Evolutionary conservation across 2,797 vertebrate species (phyloP).

Genomic region (Coregonus ussuriensis): DNA sequence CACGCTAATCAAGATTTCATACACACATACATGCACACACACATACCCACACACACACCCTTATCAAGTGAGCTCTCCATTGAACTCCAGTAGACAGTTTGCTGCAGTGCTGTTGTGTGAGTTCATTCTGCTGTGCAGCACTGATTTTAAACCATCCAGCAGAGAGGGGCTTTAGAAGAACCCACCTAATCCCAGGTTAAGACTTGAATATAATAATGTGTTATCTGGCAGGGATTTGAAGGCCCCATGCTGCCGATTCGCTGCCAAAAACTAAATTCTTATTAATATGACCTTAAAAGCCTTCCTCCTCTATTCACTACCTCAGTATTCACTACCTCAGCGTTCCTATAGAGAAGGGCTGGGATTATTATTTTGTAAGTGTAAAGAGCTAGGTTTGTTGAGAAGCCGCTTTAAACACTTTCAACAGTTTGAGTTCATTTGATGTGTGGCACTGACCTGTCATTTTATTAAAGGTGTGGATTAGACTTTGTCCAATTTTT

Average conservation of each 20-base stretch:
- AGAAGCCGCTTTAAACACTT: slow-evolving; percentile 50
- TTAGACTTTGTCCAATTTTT: slow-evolving; percentile 37
- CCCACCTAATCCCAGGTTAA: slow-evolving; percentile 42
- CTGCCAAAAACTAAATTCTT: slow-evolving; percentile 35
- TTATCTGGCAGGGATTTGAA: slow-evolving; percentile 41
- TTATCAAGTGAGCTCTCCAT: not conserved
- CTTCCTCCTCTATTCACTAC: slow-evolving; percentile 26
- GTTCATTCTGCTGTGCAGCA: not conserved
- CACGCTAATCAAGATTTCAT: not conserved
- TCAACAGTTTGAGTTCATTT: slow-evolving; percentile 38
- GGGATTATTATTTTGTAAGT: not conserved
- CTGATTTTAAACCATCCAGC: not conserved
- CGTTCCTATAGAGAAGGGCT: slow-evolving; percentile 5
- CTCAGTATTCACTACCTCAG: slow-evolving; percentile 32
- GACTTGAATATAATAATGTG: slow-evolving; percentile 37
- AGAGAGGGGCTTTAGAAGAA: slow-evolving; percentile 31
- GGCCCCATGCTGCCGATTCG: slow-evolving; percentile 21
- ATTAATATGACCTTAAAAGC: slow-evolving; percentile 35
- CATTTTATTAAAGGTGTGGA: slow-evolving; percentile 29
- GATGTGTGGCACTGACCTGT: slow-evolving; percentile 32
- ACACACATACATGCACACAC: not conserved
- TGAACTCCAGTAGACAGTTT: not conserved
- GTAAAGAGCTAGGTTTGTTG: slow-evolving; percentile 7
- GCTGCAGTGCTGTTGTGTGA: not conserved
- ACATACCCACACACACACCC: not conserved